Base-by-base conservation (phyloP, 2,113 vertebrate genomes). In the Callipepla squamata region DNA sequence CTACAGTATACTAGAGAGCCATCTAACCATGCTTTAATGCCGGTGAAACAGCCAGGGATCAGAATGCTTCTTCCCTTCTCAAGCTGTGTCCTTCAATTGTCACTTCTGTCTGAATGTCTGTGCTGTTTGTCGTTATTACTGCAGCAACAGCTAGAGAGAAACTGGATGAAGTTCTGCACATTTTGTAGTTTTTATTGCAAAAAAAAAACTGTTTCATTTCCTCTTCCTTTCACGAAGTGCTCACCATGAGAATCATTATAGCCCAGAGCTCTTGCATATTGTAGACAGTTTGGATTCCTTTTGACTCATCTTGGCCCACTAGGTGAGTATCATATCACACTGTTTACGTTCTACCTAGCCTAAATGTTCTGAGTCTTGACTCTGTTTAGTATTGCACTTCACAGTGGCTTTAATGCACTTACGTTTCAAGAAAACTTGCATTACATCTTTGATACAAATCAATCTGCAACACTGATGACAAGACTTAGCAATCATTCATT, bases 401-500 rank as follows among this genome's bases (percentile, higher is more conserved):
- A 96, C 90, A n/a, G 94, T 70, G 86, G 77, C 63, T 96, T 96
- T 89, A 97, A 97, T 97, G 95, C 95, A 97, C 96, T 97, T 95
- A 61, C 81, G 69, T 96, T 96, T 85, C 75, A 93, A 84, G 84
- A 87, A 97, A 93, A 84, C 44, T 48, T 93, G 89, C 76, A 77
- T 42, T 90, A 51, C 80, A 79, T 66, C 85, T 89, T 87, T 89
- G 75, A 93, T 75, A 76, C 87, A 91, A 90, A 86, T 53, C 40
- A 82, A 67, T 77, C 88, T 97, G 84, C 94, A 95, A 85, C 65
- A 62, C 40, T 40, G 68, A 84, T 63, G 89, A 69, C 73, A 84
- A 91, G 57, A 85, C 51, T 77, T 80, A 92, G 65, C 26, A 94
- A 82, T 26, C 51, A 78, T 67, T 85, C 69, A 70, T 84, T 74